Percentiles rank a stretch among this genome's conserved stretches.
Conservation (phyloP, 2,113 vertebrate genomes). For the Cryptotis parvus region DNA sequence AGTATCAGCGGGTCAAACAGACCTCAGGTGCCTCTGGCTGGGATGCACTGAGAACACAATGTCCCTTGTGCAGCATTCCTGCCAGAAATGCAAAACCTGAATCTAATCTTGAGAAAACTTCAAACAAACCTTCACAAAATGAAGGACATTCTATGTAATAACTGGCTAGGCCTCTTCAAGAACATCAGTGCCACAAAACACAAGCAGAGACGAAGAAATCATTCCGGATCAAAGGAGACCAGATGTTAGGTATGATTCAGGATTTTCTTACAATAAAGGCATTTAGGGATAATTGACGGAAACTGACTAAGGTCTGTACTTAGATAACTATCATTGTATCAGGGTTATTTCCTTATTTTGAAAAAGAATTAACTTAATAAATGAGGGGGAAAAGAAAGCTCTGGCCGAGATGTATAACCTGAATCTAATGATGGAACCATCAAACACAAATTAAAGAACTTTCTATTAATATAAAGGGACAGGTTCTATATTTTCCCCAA, state of each 20-base stretch:
- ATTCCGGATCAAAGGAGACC: not conserved
- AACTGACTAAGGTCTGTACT: slow-evolving; percentile 12
- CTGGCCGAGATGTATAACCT: not conserved
- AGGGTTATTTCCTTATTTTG: slow-evolving; percentile 29
- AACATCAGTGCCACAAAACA: not conserved
- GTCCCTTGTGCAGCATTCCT: not conserved
- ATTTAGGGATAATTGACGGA: not conserved
- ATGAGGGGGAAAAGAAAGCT: not conserved
- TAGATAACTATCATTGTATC: not conserved
- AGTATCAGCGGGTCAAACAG: not conserved
- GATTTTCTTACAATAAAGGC: not conserved
- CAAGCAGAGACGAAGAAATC: not conserved
- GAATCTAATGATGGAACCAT: not conserved
- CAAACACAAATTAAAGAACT: not conserved
- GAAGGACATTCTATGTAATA: not conserved
- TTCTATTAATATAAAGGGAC: not conserved
- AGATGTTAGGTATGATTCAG: not conserved
- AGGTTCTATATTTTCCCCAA: not conserved
- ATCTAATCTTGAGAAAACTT: not conserved
- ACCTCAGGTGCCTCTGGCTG: not conserved
- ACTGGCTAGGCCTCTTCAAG: not conserved
- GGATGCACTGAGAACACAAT: not conserved
- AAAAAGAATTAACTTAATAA: slow-evolving; percentile 2
- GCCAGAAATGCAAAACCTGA: not conserved
- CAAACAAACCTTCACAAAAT: not conserved